Percentiles rank a stretch among this genome's conserved stretches.
Conservation (phyloP, 2,113 vertebrate species). For the Dipodomys stephensi region DNA sequence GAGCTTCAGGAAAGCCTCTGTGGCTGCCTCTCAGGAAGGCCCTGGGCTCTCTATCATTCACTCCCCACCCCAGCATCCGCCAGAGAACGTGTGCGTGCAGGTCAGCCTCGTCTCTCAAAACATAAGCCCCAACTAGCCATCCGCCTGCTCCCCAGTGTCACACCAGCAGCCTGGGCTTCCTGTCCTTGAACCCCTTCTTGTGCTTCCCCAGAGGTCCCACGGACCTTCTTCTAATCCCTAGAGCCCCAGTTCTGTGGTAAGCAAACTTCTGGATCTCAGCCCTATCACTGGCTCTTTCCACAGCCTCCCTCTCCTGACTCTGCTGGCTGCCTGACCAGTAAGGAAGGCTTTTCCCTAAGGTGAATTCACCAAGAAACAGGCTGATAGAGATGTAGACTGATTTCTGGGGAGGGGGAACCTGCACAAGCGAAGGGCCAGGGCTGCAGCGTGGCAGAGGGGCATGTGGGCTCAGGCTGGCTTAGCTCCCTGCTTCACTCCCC, state of each 20-base stretch:
- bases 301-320: not conserved
- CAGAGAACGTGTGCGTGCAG: not conserved
- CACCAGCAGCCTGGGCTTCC: not conserved
- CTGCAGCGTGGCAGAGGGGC: not conserved
- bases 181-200: not conserved
- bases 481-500: not conserved
- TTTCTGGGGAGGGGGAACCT: no score
- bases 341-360: not conserved
- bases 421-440: not conserved
- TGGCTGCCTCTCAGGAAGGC: not conserved
- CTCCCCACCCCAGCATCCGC: not conserved
- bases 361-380: not conserved
- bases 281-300: not conserved
- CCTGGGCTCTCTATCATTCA: not conserved
- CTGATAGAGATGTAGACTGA: not conserved
- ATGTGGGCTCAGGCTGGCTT: rapidly evolving
- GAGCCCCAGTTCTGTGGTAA: not conserved
- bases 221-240: not conserved
- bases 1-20: not conserved
- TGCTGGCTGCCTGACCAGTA: not conserved
- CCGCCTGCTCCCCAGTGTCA: not conserved
- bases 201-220: not conserved
- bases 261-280: not conserved
- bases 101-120: not conserved
- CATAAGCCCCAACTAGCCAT: no score